Evolutionary conservation across 1,140 invertebrate genomes (phyloP).

Genomic region (Ganaspis sp.): DNA sequence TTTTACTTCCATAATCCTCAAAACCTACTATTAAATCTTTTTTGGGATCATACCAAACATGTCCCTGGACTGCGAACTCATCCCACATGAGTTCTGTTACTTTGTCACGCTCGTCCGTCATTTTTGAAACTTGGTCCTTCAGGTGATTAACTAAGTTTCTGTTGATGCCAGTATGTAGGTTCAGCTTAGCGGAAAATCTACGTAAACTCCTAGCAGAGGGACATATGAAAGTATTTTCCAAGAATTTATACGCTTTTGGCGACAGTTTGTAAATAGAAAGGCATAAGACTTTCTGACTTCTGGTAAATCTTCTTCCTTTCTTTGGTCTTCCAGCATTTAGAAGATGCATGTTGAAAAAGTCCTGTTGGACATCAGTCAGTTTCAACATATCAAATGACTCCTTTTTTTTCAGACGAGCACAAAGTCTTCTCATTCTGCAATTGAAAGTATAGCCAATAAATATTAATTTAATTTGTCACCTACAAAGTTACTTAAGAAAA

Average conservation of each 20-base stretch:
- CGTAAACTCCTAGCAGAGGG: not conserved
- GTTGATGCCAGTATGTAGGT: not conserved
- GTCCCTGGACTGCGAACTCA: not conserved
- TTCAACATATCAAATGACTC: no score
- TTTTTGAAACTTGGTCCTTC: not conserved
- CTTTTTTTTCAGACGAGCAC: no score
- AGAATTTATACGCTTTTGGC: not conserved
- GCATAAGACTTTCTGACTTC: not conserved
- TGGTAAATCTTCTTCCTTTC: not conserved
- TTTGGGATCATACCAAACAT: not conserved
- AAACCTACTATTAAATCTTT: not conserved
- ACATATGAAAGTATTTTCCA: no score
- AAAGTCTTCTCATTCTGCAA: no score
- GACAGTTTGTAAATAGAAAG: not conserved
- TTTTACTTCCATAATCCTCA: not conserved
- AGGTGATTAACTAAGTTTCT: not conserved
- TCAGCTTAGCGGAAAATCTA: not conserved
- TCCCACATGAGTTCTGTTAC: not conserved
- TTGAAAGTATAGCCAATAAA: no score
- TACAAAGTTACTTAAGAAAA: no score
- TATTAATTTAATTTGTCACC: no score
- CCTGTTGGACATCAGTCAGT: not conserved
- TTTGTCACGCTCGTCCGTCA: not conserved
- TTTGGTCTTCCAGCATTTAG: not conserved
- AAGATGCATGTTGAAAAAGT: not conserved